Base-by-base conservation (phyloP, 1,140 invertebrate genomes). In the Meloidogyne chitwoodi region DNA sequence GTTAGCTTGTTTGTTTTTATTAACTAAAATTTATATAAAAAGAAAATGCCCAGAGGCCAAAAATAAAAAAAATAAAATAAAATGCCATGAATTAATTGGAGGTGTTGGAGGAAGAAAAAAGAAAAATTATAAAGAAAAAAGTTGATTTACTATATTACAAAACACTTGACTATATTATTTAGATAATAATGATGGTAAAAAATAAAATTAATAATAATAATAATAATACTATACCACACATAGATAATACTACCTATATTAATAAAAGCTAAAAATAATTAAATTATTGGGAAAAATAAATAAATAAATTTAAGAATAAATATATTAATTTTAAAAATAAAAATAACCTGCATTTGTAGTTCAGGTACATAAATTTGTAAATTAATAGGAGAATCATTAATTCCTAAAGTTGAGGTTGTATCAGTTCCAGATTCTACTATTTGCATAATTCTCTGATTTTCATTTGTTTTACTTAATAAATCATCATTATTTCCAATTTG, bases 361-460 rank as follows among this genome's bases (percentile, higher is more conserved):
- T 89, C 88, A 38, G 88, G 88, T 6, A 89, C 84, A 41, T 88
- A 88, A 22, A 89, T 88, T 31, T 88, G 81, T 22, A 89, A 86
- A 75, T 88, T 88, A 10, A 89, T 86, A 31, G 73, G 48, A 10
- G 27, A 34, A 22, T 83, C 82, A 31, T 78, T 80, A 61, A 75
- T 76, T 22, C 70, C 62, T 26, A 84, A 76, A 6, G 74, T 70
- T 14, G 72, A 29, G 22, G 62, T 29, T n/a, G 38, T 19, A 41
- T 64, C 31, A 6, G 65, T 31, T 61, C 70, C 41, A 29, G 26
- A 29, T n/a, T n/a, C 56, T 29, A 62, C 56, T 29, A 62, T 63
- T 26, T 62, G 70, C 48, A 56, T 56, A 56, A 56, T 56, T 22
- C 27, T 27, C 16, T 73, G 70, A 34, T 73, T 64, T 34, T 64